Evolutionary conservation across 2,113 vertebrate species (phyloP), one percentile per base, ranked within the genome.

Genomic region (Emydocephalus ijimae): DNA sequence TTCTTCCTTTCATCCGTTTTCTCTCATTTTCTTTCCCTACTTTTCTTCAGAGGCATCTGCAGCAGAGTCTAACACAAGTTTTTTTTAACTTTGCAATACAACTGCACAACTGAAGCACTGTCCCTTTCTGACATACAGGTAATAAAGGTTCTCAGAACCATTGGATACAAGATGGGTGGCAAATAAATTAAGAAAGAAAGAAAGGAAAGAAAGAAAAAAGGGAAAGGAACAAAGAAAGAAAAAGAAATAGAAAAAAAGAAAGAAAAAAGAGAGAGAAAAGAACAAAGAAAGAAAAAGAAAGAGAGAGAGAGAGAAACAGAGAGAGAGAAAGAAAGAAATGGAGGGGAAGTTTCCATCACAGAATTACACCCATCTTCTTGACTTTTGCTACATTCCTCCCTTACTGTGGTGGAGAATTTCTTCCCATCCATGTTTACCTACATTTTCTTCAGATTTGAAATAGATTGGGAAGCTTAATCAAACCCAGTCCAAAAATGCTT

Each of bases 171-270:
- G 57, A 24, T 59, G 23, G 57, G 8, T 0, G 8, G 57, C 23
- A 59, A 24, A 26, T 59, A 26, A 24, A 59, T 57, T 57, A 56
- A 56, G 18, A 56, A 20, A 20, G 15, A 55, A 20, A 54, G 52
- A 54, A 54, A 54, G 54, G 3, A 54, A 55, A 18, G 15, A 55
- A 56, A 15, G 18, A 20, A 55, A 2, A 55, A 18, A 55, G 12
- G 20, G 55, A 20, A 54, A 55, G 54, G 15, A 9, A 57, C 6
- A 57, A 10, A 59, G 23, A 59, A 10, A 59, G 23, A 59, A 9
- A 59, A 2, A 57, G 0, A 57, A 6, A 59, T 8, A 0, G 10
- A 59, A 8, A 0, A 10, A 26, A 1, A 26, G 1, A 3, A 26
- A 26, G 9, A 2, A 15, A 18, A 11, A 11, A 14, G 4, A 20